Conservation (phyloP, 2,888 invertebrate species). For the Branchipolynoe longqiensis region DNA sequence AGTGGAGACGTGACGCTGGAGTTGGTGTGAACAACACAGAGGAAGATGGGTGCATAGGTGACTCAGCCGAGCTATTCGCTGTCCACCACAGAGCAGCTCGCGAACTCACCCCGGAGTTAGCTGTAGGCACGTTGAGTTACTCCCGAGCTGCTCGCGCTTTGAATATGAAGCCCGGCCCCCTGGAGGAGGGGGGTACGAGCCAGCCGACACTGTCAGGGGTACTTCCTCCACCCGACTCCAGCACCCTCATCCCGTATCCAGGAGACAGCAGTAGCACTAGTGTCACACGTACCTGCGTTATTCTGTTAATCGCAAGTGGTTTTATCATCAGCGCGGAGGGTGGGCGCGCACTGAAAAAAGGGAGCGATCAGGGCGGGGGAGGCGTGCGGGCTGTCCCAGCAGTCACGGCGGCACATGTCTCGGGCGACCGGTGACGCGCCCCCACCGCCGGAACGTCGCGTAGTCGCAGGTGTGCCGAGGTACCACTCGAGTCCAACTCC, state of each 20-base stretch:
- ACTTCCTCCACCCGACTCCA: neutral
- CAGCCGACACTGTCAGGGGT: neutral
- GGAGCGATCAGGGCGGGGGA: neutral
- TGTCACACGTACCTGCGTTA: neutral
- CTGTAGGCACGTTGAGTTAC: too few species aligned
- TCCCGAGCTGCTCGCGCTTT: neutral
- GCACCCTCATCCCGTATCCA: too few species aligned
- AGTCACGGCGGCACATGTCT: neutral
- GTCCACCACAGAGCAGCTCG: too few species aligned
- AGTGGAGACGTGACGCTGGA: too few species aligned
- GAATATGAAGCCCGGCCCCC: neutral
- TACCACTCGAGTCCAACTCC: too few species aligned
- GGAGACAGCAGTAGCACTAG: neutral
- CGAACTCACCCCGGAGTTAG: too few species aligned
- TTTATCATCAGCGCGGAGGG: too few species aligned
- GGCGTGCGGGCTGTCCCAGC: constrained; percentile 24
- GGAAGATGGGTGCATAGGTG: too few species aligned
- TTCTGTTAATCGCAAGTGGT: neutral
- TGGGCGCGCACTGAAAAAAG: too few species aligned
- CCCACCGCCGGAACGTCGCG: neutral
- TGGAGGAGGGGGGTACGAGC: constrained; percentile 32
- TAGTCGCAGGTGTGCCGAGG: neutral
- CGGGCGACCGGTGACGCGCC: neutral
- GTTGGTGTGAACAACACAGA: too few species aligned
- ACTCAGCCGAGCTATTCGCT: too few species aligned